A percentile compares a stretch with the other conserved stretches of the same genome.
Evolutionary conservation across 2,113 vertebrate genomes (phyloP).

Genomic region (Menura novaehollandiae): DNA sequence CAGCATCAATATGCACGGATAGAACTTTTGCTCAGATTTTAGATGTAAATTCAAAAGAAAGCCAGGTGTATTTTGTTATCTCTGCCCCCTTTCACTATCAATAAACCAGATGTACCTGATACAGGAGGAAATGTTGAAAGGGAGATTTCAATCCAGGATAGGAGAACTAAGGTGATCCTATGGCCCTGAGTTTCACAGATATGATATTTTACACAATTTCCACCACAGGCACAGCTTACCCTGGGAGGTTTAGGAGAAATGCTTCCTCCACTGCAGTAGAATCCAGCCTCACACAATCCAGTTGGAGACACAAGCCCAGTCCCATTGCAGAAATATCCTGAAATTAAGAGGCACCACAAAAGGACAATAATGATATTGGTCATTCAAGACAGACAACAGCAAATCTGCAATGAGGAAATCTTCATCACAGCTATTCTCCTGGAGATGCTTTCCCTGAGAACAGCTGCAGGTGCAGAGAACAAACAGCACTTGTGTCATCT

Average conservation of each 20-base stretch:
- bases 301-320: slow-evolving; percentile 74
- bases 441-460: not conserved
- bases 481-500: not conserved
- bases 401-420: not conserved
- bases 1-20: not conserved
- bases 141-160: not conserved
- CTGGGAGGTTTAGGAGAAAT: slow-evolving; percentile 65
- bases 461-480: not conserved
- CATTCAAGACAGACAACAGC: not conserved
- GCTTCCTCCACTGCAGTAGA: slow-evolving; percentile 79
- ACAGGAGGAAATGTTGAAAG: not conserved
- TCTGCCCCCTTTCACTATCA: not conserved
- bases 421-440: not conserved
- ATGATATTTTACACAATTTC: not conserved
- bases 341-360: slow-evolving; percentile 59
- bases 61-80: not conserved
- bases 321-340: slow-evolving; percentile 81
- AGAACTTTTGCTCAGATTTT: not conserved
- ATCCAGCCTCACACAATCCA: slow-evolving; percentile 83
- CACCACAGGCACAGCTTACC: not conserved
- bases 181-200: not conserved
- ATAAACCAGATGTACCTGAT: not conserved
- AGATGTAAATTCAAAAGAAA: not conserved
- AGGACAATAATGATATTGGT: not conserved
- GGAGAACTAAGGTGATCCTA: not conserved